Percentiles rank a stretch among this genome's conserved stretches.
Evolutionary conservation across 2,797 vertebrate species (phyloP).

Genomic region (Microhierax caerulescens): DNA sequence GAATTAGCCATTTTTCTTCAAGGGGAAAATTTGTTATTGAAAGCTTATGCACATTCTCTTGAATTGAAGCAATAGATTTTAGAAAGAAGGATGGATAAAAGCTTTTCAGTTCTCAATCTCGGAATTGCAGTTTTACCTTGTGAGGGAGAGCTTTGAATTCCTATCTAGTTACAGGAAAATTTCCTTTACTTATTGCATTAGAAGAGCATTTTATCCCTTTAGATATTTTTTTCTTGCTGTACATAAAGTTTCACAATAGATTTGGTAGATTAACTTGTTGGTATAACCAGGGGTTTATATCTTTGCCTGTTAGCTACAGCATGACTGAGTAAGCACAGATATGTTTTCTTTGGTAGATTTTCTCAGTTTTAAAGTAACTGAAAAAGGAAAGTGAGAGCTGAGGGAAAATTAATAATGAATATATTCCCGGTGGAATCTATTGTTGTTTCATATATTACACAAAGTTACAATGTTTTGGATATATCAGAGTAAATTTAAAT

Average conservation of each 20-base stretch:
- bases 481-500: neutral
- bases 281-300: neutral
- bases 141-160: neutral
- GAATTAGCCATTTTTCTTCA: neutral
- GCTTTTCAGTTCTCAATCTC: neutral
- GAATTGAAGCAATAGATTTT: neutral
- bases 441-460: neutral
- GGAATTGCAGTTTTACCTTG: neutral
- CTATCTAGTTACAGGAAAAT: neutral
- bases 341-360: neutral
- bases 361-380: neutral
- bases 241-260: neutral
- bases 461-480: neutral
- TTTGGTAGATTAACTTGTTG: neutral
- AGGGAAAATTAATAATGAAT: neutral
- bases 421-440: neutral
- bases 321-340: neutral
- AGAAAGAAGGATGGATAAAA: neutral
- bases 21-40: neutral
- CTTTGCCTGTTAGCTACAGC: neutral
- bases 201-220: neutral
- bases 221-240: neutral
- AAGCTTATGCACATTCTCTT: neutral
- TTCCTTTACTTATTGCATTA: neutral
- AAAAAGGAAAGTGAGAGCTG: neutral